Percentiles rank a stretch among this genome's conserved stretches.
phyloP scores from a whole-genome alignment of 1,140 invertebrate genomes.

The Lerema accius region DNA sequence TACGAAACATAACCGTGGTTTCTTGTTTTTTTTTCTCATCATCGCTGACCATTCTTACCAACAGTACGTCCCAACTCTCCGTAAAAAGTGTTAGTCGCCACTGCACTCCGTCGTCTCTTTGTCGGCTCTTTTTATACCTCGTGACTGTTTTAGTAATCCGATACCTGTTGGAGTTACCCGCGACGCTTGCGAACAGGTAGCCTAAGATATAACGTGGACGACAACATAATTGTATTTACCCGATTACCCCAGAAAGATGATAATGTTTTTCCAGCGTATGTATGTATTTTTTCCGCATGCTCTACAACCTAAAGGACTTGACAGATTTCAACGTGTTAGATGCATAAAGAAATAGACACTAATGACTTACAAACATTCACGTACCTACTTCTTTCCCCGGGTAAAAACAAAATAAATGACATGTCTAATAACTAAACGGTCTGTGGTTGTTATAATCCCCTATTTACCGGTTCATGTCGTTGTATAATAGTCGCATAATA shows the following conservation, averaged over 20 bases:
- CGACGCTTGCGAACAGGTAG: conserved; percentile 60
- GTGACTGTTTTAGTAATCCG: conserved; percentile 76
- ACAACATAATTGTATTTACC: too few relatives aligned
- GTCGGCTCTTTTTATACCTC: conserved; percentile 72
- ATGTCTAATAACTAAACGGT: background rate
- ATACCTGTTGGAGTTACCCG: conserved; percentile 56
- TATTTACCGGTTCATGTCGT: background rate
- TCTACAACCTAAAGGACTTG: too few relatives aligned
- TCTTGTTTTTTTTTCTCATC: background rate
- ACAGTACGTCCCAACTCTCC: conserved; percentile 31
- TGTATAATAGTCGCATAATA: background rate
- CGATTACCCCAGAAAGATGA: too few relatives aligned
- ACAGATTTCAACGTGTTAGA: too few relatives aligned
- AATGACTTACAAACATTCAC: too few relatives aligned
- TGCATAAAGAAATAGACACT: too few relatives aligned
- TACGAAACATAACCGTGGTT: too few relatives aligned
- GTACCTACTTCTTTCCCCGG: too few relatives aligned
- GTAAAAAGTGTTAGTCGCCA: conserved; percentile 59
- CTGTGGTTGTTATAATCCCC: background rate
- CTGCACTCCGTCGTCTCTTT: conserved; percentile 55
- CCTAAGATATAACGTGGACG: conserved; percentile 51
- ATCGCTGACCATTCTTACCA: background rate
- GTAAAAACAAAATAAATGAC: too few relatives aligned
- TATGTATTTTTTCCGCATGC: too few relatives aligned
- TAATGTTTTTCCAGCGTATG: too few relatives aligned